phyloP scores from a whole-genome alignment of 2,797 vertebrate species.

The Macrochelys suwanniensis region DNA sequence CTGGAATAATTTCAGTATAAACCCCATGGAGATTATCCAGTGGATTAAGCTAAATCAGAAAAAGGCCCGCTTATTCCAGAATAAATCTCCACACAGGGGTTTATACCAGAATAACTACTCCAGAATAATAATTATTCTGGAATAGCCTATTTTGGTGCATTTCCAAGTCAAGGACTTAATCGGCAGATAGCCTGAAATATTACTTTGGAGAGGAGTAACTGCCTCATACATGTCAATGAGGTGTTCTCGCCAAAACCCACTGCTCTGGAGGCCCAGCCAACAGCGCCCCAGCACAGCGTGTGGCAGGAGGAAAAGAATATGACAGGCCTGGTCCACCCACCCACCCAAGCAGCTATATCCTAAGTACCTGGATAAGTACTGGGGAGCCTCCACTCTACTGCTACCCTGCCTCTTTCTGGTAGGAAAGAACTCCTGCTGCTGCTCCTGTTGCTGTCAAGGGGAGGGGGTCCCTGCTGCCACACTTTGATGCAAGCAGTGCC shows the following conservation, averaged over 20 bases:
- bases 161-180: background rate
- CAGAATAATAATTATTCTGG: no score
- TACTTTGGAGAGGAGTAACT: background rate
- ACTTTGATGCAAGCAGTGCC: background rate
- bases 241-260: background rate
- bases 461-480: background rate
- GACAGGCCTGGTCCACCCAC: background rate
- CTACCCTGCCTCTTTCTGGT: background rate
- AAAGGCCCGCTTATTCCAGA: background rate
- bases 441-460: background rate
- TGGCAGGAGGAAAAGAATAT: background rate
- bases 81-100: background rate
- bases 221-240: background rate
- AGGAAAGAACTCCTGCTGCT: no score
- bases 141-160: background rate
- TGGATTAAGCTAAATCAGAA: background rate
- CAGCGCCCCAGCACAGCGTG: background rate
- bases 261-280: background rate
- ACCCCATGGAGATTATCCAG: background rate
- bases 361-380: background rate
- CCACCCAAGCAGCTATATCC: background rate
- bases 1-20: background rate
- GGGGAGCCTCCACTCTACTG: background rate
- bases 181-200: background rate
- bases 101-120: background rate